Evolutionary conservation across 2,888 invertebrate genomes (phyloP).

Genomic region (Cantharis rufa): DNA sequence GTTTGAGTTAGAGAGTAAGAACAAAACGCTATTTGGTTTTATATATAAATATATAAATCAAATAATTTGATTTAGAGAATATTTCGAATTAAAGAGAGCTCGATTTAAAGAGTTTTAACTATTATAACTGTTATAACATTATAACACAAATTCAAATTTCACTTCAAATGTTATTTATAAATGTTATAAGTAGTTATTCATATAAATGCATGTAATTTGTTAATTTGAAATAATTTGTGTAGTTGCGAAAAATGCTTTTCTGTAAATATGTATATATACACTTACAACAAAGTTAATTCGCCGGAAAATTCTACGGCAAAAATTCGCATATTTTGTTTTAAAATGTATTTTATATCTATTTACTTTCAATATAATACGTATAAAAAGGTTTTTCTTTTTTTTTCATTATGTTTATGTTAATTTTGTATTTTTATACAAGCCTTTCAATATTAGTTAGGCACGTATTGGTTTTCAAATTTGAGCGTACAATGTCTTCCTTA

Average conservation of each 20-base stretch:
- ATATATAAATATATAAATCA: too few relatives aligned
- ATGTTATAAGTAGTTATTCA: too few relatives aligned
- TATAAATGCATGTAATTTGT: neutral
- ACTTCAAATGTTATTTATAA: neutral
- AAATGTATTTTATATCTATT: neutral
- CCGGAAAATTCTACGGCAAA: neutral
- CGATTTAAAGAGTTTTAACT: too few relatives aligned
- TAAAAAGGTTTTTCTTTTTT: neutral
- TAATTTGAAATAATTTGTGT: neutral
- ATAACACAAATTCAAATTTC: neutral
- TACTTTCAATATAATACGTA: neutral
- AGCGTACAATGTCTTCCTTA: slow-evolving; percentile 39
- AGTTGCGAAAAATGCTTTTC: neutral
- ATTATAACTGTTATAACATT: too few relatives aligned
- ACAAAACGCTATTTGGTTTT: too few relatives aligned
- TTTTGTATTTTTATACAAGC: neutral
- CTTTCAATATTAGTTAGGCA: slow-evolving; percentile 19
- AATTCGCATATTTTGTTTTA: neutral
- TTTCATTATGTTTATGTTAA: neutral
- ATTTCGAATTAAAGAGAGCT: too few relatives aligned
- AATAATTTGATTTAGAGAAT: too few relatives aligned
- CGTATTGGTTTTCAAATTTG: slow-evolving; percentile 37
- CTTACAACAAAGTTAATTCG: neutral
- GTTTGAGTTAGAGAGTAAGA: too few relatives aligned
- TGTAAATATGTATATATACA: neutral